Conservation (phyloP, 2,888 invertebrate genomes). For the Pseudolycoriella hygida region DNA sequence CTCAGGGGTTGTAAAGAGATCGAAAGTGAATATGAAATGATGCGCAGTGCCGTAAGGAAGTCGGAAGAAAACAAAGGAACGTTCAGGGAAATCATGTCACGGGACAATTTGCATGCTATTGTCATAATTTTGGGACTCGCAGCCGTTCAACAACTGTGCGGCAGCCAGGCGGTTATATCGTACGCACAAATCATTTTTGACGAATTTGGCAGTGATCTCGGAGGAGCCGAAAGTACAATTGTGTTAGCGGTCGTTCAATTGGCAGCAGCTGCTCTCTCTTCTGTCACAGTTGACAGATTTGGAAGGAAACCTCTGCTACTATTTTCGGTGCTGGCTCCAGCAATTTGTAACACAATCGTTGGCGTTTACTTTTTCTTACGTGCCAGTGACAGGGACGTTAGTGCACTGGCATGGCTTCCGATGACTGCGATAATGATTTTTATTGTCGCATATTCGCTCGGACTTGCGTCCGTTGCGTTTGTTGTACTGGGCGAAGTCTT, state of each 20-base stretch:
- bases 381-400: conserved; percentile 18
- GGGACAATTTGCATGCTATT: conserved; percentile 37
- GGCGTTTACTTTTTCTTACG: conserved; percentile 36
- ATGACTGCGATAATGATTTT: conserved; percentile 38
- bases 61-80: conserved; percentile 34
- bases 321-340: conserved; percentile 38
- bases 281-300: conserved; percentile 38
- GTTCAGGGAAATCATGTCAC: conserved; percentile 32
- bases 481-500: conserved; percentile 45
- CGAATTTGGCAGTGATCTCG: conserved; percentile 31
- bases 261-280: conserved; percentile 36
- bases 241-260: conserved; percentile 35
- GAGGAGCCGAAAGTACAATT: conserved; percentile 33
- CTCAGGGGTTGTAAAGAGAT: conserved; percentile 37
- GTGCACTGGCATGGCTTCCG: conserved; percentile 33
- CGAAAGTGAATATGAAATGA: conserved; percentile 34
- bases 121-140: conserved; percentile 40
- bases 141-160: conserved; percentile 41
- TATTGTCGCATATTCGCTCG: conserved; percentile 42
- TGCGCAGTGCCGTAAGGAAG: conserved; percentile 36
- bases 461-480: conserved; percentile 43
- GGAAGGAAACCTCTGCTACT: conserved; percentile 42
- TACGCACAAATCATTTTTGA: conserved; percentile 44
- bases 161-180: conserved; percentile 38
- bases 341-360: conserved; percentile 33